Evolutionary conservation across 2,113 vertebrate species (phyloP).

Genomic region (Cottus gobio): DNA sequence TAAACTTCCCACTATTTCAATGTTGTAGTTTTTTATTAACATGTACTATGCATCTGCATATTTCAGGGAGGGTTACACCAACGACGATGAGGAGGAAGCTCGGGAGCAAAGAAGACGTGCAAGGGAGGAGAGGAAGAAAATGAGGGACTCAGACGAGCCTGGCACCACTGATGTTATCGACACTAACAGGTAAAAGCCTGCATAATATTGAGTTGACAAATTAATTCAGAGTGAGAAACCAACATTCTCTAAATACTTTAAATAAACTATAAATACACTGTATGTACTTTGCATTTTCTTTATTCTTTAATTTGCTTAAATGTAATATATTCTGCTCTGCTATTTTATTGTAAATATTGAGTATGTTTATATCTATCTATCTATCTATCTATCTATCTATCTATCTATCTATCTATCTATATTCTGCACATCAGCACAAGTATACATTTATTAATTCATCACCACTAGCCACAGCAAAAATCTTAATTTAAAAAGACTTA

Average conservation of each 20-base stretch:
- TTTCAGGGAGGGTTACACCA: constrained; percentile 85
- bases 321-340: too few species aligned
- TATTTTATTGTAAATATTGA: too few species aligned
- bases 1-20: background rate
- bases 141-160: constrained; percentile 84
- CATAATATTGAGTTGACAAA: background rate
- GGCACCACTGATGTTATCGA: constrained; percentile 82
- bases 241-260: too few species aligned
- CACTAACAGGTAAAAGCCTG: constrained; percentile 88
- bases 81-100: constrained; percentile 92
- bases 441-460: background rate
- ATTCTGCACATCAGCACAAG: background rate
- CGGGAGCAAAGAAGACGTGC: constrained; percentile 91
- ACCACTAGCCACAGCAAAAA: background rate
- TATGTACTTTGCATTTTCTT: too few species aligned
- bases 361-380: too few species aligned
- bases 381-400: too few species aligned
- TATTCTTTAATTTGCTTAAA: too few species aligned
- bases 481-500: background rate
- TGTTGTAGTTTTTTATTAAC: background rate
- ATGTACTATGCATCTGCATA: background rate
- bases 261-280: too few species aligned
- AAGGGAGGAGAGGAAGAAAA: constrained; percentile 92
- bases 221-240: background rate
- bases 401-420: too few species aligned